Percentiles rank a stretch among this genome's conserved stretches.
Evolutionary conservation across 2,888 invertebrate species (phyloP).

Genomic region (Cinara cedri): DNA sequence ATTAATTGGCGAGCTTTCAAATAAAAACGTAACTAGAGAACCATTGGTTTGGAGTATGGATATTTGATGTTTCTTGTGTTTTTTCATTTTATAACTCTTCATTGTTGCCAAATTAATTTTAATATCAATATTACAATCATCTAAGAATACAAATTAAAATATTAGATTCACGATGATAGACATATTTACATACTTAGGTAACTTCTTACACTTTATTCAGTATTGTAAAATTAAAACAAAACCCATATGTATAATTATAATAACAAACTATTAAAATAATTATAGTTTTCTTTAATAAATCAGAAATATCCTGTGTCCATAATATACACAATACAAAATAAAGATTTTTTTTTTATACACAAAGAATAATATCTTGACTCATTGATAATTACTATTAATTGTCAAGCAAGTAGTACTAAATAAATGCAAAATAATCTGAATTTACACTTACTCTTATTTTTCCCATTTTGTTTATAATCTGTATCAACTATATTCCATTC

Average conservation of each 20-base stretch:
- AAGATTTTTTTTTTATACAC: too few species aligned
- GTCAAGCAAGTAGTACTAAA: too few species aligned
- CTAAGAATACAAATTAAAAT: slow-evolving; percentile 16
- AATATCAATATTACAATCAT: slow-evolving; percentile 61
- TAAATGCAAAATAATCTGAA: not conserved
- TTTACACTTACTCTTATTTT: slow-evolving; percentile 42
- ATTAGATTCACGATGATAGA: too few species aligned
- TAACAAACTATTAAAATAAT: too few species aligned
- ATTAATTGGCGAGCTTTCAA: slow-evolving; percentile 53
- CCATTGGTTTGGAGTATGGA: slow-evolving; percentile 51
- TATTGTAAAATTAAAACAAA: too few species aligned
- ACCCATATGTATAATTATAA: too few species aligned
- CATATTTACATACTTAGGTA: too few species aligned
- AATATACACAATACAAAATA: too few species aligned
- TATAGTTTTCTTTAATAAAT: not conserved
- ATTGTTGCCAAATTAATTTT: slow-evolving; percentile 70
- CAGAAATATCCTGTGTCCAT: too few species aligned
- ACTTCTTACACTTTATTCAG: too few species aligned
- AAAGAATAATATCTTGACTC: too few species aligned
- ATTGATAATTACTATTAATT: too few species aligned
- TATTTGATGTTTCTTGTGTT: slow-evolving; percentile 59
- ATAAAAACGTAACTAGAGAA: slow-evolving; percentile 55
- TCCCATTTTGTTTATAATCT: slow-evolving; percentile 60
- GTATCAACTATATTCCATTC: slow-evolving; percentile 87
- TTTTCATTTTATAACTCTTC: slow-evolving; percentile 70